Percentiles rank a stretch among this genome's conserved stretches.
phyloP scores from a whole-genome alignment of 2,113 vertebrate genomes.

The Oncorhynchus masou region DNA sequence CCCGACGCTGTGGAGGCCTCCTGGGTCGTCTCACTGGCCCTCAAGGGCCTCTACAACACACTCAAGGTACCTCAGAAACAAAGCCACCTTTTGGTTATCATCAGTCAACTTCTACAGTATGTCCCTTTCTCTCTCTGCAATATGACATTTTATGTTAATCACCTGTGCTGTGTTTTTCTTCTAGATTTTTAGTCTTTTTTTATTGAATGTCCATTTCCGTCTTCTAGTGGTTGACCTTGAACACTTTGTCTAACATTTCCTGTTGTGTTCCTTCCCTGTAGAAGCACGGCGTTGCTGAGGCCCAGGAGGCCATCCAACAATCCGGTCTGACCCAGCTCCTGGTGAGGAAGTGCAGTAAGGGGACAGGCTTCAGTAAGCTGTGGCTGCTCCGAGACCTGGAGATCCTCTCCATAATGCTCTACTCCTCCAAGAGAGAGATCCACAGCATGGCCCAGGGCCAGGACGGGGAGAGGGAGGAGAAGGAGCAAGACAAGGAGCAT shows the following conservation, averaged over 20 bases:
- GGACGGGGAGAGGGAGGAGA: constrained; percentile 77
- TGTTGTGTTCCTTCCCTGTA: constrained; percentile 43
- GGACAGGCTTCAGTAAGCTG: constrained; percentile 96
- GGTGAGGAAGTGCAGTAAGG: constrained; percentile 96
- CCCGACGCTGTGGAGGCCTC: constrained; percentile 90
- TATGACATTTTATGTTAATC: neutral
- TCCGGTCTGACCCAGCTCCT: constrained; percentile 88
- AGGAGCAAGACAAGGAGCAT: constrained; percentile 79
- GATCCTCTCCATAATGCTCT: constrained; percentile 96
- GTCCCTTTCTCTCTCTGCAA: no score
- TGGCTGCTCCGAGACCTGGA: constrained; percentile 95
- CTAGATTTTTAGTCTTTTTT: neutral
- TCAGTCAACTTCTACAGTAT: no score
- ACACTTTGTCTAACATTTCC: neutral
- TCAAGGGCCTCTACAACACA: constrained; percentile 93
- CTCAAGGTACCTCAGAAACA: constrained; percentile 78
- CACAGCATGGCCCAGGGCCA: constrained; percentile 83
- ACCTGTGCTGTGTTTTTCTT: neutral
- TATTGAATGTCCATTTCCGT: neutral
- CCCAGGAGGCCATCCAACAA: constrained; percentile 83
- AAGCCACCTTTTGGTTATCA: neutral
- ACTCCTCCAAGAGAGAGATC: constrained; percentile 93
- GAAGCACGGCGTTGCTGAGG: constrained; percentile 85
- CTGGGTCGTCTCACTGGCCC: constrained; percentile 90
- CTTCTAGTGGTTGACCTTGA: neutral